phyloP scores from a whole-genome alignment of 2,113 vertebrate genomes.

The Mesoclemmys tuberculata region DNA sequence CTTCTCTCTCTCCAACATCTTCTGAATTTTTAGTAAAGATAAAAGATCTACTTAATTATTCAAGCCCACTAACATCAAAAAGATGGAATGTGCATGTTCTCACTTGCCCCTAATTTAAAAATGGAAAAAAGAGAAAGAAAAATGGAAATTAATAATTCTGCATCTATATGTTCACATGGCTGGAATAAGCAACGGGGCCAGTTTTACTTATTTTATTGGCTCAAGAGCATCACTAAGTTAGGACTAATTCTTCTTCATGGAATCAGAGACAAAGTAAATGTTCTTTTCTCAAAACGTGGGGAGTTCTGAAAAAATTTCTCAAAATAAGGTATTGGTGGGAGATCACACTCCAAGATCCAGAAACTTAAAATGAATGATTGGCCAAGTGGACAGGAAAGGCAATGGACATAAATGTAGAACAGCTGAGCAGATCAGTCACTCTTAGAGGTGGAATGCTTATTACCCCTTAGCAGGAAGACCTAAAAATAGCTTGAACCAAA shows the following conservation, averaged over 20 bases:
- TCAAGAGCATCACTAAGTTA: rapidly evolving
- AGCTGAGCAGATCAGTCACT: neutral
- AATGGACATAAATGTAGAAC: neutral
- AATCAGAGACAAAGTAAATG: too few relatives aligned
- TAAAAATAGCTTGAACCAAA: conserved; percentile 24
- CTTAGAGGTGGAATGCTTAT: neutral
- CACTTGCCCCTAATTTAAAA: neutral
- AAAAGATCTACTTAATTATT: neutral
- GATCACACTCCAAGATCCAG: neutral
- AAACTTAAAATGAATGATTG: neutral
- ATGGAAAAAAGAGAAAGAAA: neutral
- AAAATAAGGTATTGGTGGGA: neutral
- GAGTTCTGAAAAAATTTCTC: neutral
- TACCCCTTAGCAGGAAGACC: conserved; percentile 30
- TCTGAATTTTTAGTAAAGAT: neutral
- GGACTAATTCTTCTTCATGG: neutral
- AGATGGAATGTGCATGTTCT: neutral
- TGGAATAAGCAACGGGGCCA: neutral
- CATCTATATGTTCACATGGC: neutral
- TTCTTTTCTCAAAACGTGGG: neutral
- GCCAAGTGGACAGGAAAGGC: neutral
- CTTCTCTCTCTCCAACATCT: neutral
- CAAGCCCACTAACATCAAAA: neutral
- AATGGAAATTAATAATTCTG: neutral
- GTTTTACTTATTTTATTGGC: neutral